These are phyloP conservation scores for Muricea muricata DNA, from an alignment of 92 coral and sea anemone species.

Conservation along the genomic window DNA sequence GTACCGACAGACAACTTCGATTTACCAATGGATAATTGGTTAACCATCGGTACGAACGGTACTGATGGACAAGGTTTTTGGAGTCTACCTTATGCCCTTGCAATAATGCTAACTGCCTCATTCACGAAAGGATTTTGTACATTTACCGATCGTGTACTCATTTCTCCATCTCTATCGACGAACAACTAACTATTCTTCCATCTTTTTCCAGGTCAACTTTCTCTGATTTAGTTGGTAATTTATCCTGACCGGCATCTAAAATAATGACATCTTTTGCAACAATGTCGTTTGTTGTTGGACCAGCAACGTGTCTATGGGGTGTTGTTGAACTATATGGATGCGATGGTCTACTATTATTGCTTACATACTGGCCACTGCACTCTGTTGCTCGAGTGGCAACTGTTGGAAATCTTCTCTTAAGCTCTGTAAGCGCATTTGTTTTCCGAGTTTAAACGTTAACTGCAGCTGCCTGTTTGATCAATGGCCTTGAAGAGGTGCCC, in stretches of 20 bases:
- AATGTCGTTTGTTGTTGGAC: constrained; percentile 27
- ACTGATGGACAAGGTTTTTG: no score
- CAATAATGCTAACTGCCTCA: constrained; percentile 39
- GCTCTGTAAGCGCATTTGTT: constrained; percentile 28
- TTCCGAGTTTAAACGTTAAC: neutral
- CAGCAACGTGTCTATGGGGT: constrained; percentile 33
- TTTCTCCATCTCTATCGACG: no score
- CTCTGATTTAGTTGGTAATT: constrained; percentile 54
- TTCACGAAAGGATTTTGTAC: no score
- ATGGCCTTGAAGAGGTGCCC: no score
- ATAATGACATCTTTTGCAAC: constrained; percentile 52
- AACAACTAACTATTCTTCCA: constrained; percentile 31
- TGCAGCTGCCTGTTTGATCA: constrained; percentile 36
- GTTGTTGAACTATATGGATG: neutral
- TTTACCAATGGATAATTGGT: no score
- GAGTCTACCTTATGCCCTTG: neutral
- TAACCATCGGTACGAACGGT: no score
- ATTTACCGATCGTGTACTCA: no score
- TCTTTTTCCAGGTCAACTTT: constrained; percentile 51
- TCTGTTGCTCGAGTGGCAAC: constrained; percentile 32
- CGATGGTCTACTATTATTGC: constrained; percentile 10
- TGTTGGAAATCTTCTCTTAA: constrained; percentile 60
- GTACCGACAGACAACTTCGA: neutral
- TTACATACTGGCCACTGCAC: constrained; percentile 32
- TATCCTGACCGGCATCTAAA: constrained; percentile 32